Base-by-base conservation (phyloP, 2,797 vertebrate species). In the Sebastes steindachneri region DNA sequence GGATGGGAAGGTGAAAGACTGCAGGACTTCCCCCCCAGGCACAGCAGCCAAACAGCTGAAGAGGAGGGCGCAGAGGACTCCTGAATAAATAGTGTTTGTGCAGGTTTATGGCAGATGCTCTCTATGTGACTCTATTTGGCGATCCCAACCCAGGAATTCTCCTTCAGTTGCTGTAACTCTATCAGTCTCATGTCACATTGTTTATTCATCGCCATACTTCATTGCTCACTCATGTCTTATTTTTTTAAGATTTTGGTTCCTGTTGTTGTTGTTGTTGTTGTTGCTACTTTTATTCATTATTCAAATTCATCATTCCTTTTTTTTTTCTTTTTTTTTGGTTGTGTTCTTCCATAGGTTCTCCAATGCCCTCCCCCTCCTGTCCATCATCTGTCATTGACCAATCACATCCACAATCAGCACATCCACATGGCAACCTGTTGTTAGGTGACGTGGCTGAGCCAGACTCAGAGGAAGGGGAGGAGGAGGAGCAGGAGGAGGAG, bases 301-400 rank as follows among this genome's bases (percentile, higher is more conserved):
- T 72, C 66, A 70, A 45, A 68, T 77, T 75, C 57, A 80, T 92
- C 82, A 72, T 75, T 72, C 68, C 4, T 67, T 70, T 79, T 68
- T 73, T 77, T 68, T 66, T 57, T 48, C 65, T 71, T 72, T 21
- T 68, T 69, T 79, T 77, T 76, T 73, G 72, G 59, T 75, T 89
- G 51, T 90, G 71, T 81, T 92, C 80, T 88, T 87, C 64, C 66
- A 75, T 87, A 94, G 94, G 93, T 90, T 91, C 92, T 92, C 88
- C 91, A 93, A 94, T 95, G 94, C 93, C 86, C 88, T 92, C 94
- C 83, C 93, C 93, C 76, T 90, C 91, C 84, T 92, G 90, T 90
- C 86, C 88, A 84, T 88, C 92, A 92, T 88, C 92, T 91, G 89
- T 92, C 93, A 92, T 89, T 93, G 93, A 93, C 89, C 94, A 93